phyloP scores from a whole-genome alignment of 35 echinoderm and acorn worm genomes.

The Heliocidaris erythrogramma region DNA sequence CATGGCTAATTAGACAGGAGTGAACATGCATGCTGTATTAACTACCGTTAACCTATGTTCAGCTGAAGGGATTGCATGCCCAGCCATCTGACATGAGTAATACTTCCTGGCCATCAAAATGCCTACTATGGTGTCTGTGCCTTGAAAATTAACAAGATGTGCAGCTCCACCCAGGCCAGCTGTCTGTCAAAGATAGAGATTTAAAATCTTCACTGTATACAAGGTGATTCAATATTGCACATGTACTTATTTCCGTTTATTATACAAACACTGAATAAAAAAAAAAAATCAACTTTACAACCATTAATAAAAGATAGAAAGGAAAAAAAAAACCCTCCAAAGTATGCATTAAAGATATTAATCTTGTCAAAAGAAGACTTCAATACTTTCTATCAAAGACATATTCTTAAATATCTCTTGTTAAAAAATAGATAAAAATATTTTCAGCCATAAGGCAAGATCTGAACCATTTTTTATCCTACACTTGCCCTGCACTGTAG shows the following conservation, averaged over 20 bases:
- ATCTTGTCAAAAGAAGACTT: background rate
- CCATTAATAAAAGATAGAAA: background rate
- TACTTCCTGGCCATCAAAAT: conserved; percentile 76
- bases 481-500: background rate
- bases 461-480: background rate
- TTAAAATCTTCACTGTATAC: background rate
- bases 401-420: background rate
- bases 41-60: conserved; percentile 94
- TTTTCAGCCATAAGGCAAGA: background rate
- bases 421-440: background rate
- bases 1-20: too few relatives aligned
- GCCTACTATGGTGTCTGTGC: conserved; percentile 88
- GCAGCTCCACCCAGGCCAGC: conserved; percentile 78
- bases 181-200: conserved; percentile 60
- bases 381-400: background rate
- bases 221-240: background rate
- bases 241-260: background rate
- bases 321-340: background rate
- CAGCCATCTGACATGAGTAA: conserved; percentile 89
- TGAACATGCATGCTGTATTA: too few relatives aligned
- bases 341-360: background rate
- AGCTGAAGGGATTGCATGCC: conserved; percentile 88
- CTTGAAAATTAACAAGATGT: conserved; percentile 87
- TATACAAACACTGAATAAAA: background rate
- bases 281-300: background rate